phyloP scores from a whole-genome alignment of 2,888 invertebrate genomes.

The Brachylomia viminalis region DNA sequence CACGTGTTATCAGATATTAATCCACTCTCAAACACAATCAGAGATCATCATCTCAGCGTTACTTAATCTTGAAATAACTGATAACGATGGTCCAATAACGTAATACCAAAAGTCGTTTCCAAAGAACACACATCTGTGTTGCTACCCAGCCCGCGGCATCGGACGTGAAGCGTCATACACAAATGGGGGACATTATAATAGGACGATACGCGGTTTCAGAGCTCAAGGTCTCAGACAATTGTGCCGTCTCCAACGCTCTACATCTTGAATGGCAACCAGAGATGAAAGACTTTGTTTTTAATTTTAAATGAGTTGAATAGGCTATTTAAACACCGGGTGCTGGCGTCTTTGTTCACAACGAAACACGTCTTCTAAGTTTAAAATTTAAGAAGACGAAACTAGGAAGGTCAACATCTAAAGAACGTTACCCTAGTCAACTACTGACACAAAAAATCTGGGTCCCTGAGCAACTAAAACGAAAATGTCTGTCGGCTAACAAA shows the following conservation, averaged over 20 bases:
- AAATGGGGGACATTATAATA: constrained; percentile 74
- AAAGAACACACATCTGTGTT: constrained; percentile 33
- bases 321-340: background rate
- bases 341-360: background rate
- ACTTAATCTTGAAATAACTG: background rate
- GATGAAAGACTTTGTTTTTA: constrained; percentile 31
- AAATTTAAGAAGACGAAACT: constrained; percentile 23
- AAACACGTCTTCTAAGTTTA: constrained; percentile 27
- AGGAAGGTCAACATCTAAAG: background rate
- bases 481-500: constrained; percentile 35
- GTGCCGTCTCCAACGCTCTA: constrained; percentile 72
- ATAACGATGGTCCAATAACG: background rate
- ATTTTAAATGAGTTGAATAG: constrained; percentile 42
- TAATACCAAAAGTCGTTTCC: constrained; percentile 27
- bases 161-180: constrained; percentile 67
- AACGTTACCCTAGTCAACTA: constrained; percentile 43
- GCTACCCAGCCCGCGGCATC: constrained; percentile 63
- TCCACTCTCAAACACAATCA: too few species aligned
- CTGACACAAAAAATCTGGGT: constrained; percentile 24
- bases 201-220: constrained; percentile 73
- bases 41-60: too few species aligned
- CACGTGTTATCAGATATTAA: too few species aligned
- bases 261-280: constrained; percentile 63
- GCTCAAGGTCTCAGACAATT: constrained; percentile 75
- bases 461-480: constrained; percentile 14